A percentile compares a stretch with the other conserved stretches of the same genome.
Evolutionary conservation across 2,888 invertebrate species (phyloP).

Genomic region (Abrostola tripartita): DNA sequence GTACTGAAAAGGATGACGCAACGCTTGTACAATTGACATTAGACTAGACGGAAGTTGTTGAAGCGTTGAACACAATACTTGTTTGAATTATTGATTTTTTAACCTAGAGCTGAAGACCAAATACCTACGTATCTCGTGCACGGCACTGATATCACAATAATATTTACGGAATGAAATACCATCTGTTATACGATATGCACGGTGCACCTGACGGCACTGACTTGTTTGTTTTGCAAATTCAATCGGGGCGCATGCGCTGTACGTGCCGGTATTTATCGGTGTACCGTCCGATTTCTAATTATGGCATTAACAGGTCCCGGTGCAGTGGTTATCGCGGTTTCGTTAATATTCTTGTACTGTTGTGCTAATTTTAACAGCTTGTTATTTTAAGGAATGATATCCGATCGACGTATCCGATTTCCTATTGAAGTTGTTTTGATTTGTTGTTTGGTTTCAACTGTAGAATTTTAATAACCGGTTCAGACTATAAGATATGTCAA

Average conservation of each 20-base stretch:
- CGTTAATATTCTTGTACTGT: slow-evolving; percentile 39
- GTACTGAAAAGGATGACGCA: slow-evolving; percentile 65
- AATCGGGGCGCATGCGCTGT: slow-evolving; percentile 66
- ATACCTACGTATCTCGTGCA: slow-evolving; percentile 25
- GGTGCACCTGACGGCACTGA: slow-evolving; percentile 50
- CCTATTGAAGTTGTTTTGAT: slow-evolving; percentile 28
- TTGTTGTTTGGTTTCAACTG: slow-evolving; percentile 12
- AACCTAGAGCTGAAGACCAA: slow-evolving; percentile 18
- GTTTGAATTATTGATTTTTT: slow-evolving; percentile 32
- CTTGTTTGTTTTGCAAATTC: slow-evolving; percentile 61
- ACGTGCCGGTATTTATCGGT: slow-evolving; percentile 62
- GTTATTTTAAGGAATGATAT: slow-evolving; percentile 27
- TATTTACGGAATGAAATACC: slow-evolving; percentile 44
- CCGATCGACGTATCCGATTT: slow-evolving; percentile 44
- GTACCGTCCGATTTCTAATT: slow-evolving; percentile 66
- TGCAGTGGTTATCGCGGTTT: slow-evolving; percentile 51
- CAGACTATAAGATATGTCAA: slow-evolving; percentile 19
- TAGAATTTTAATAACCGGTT: slow-evolving; percentile 39
- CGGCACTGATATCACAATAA: slow-evolving; percentile 42
- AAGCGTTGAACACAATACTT: slow-evolving; percentile 37
- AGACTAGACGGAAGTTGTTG: slow-evolving; percentile 41
- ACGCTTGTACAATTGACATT: slow-evolving; percentile 49
- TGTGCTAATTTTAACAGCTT: slow-evolving; percentile 37
- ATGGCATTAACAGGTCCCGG: slow-evolving; percentile 54
- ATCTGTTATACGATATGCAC: slow-evolving; percentile 39